These are phyloP conservation scores for Microtus ochrogaster DNA, from an alignment of 2,113 vertebrate species.

Conservation along the genomic window DNA sequence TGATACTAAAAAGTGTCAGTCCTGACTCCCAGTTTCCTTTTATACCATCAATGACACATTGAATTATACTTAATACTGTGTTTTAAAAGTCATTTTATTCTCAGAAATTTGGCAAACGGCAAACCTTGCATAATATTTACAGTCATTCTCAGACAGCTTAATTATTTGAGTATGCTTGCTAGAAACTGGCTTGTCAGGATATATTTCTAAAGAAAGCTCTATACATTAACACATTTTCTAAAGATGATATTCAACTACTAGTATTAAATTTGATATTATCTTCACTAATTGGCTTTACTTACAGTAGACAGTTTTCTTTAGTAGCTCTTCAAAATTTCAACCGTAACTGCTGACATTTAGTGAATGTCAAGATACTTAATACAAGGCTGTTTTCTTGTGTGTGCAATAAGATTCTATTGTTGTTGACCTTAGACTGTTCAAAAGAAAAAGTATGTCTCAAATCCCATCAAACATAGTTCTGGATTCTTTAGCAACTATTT, in stretches of 20 bases:
- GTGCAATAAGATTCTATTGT: conserved; percentile 61
- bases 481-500: not conserved
- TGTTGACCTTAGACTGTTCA: conserved; percentile 65
- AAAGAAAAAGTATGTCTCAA: conserved; percentile 26
- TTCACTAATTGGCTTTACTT: conserved; percentile 35
- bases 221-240: conserved; percentile 22
- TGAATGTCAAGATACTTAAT: conserved; percentile 78
- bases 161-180: not conserved
- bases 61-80: not conserved
- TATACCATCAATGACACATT: not conserved
- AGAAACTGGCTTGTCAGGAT: not conserved
- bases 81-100: conserved; percentile 27
- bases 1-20: not conserved
- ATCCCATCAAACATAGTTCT: conserved; percentile 58
- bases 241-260: conserved; percentile 18
- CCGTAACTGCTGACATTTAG: conserved; percentile 73
- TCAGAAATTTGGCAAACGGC: conserved; percentile 3
- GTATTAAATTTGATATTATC: conserved; percentile 36
- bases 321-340: conserved; percentile 61
- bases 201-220: conserved; percentile 12
- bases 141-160: conserved; percentile 43
- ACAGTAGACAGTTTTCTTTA: conserved; percentile 47
- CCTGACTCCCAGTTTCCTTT: not conserved
- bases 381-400: conserved; percentile 35
- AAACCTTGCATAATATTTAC: not conserved